phyloP scores from a whole-genome alignment of 2,797 vertebrate species.

The Loriculus beryllinus region DNA sequence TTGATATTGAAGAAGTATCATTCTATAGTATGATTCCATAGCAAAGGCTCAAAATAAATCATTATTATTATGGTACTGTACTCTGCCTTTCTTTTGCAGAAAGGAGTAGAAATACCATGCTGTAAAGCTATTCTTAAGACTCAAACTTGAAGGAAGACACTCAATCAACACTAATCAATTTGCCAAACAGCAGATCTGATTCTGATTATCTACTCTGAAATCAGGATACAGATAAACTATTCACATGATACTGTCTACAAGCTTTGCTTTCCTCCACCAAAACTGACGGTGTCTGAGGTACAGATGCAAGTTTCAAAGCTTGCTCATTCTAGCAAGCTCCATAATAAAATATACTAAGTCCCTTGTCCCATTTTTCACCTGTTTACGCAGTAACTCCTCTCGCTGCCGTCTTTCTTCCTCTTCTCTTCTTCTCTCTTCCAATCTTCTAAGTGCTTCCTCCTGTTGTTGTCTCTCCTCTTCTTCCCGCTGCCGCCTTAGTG shows the following conservation, averaged over 20 bases:
- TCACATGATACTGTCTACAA: background rate
- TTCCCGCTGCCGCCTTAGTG: conserved; percentile 83
- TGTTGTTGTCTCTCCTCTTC: conserved; percentile 90
- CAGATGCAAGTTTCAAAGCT: accelerated
- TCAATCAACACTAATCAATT: background rate
- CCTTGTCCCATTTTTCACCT: conserved; percentile 74
- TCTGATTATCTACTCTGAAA: background rate
- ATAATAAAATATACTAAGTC: background rate
- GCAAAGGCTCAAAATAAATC: background rate
- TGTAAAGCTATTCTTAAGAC: background rate
- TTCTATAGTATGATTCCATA: background rate
- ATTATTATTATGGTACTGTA: background rate
- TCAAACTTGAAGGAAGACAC: background rate
- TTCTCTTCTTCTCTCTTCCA: conserved; percentile 86
- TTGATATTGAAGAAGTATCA: background rate
- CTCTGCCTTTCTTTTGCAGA: background rate
- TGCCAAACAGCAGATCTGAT: background rate
- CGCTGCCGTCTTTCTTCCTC: conserved; percentile 90
- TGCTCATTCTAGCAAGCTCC: background rate
- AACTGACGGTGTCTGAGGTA: background rate
- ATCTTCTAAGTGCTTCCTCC: conserved; percentile 87
- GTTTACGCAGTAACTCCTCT: conserved; percentile 92
- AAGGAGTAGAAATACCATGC: background rate
- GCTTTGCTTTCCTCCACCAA: background rate
- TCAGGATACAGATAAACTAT: background rate